Base-by-base conservation (phyloP, 2,113 vertebrate species). In the Delphinus delphis region DNA sequence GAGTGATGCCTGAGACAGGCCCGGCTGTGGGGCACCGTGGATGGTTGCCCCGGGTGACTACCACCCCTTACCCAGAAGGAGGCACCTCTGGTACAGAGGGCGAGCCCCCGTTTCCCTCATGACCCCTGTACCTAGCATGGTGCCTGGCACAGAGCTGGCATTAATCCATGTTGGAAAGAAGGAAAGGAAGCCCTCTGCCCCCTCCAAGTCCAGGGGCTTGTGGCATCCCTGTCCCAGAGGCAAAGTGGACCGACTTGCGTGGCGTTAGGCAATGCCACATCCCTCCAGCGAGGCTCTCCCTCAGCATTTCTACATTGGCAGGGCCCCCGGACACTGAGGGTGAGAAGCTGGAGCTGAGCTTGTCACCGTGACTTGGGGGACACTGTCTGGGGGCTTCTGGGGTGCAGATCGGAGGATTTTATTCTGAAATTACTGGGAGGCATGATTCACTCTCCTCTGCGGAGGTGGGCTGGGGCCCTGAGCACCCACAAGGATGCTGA, bases 221-320 rank as follows among this genome's bases (percentile, higher is more conserved):
- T 17, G 53, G 53, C 53, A 53, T 18, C 47, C 31, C 65, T 20
- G 8, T 41, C 44, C 13, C 0, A 18, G 12, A 10, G 36, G 44
- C 17, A 14, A 53, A 18, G 28, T 0, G 0, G 36, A 63, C 31
- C 0, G 0, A 7, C 18, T 11, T 10, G 38, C 12, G 31, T 5
- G 6, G 2, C 10, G 11, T 28, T 26, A 12, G 60, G 44, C 41
- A 5, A 3, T 0, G 8, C 63, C 11, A 7, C 6, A 20, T 3
- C 33, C 6, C 62, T 7, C 1, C 2, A 6, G 73, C 1, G 31
- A 13, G 23, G 65, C 10, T 26, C 26, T 6, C 14, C 0, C 2
- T 11, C 2, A 53, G 4, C 28, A 6, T 8, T 25, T 58, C 47
- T 18, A 60, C 15, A 13, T 8, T 0, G 0, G 21, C 2, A 0